Conservation (phyloP, 1,140 invertebrate species). For the Heliconius hermathena region DNA sequence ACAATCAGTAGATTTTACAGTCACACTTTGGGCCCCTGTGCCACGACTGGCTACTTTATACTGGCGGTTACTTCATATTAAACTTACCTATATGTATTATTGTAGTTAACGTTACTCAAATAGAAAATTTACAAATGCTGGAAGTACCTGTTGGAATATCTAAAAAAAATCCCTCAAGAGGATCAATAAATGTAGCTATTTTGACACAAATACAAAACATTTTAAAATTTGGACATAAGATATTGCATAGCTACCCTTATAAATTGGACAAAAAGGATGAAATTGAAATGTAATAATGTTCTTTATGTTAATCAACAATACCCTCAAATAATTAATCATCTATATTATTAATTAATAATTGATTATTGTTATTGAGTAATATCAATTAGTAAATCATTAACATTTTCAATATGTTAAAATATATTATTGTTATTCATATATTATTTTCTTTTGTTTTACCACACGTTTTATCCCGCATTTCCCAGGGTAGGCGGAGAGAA, state of each 20-base stretch:
- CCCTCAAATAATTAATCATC: not conserved
- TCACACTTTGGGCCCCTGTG: too few species aligned
- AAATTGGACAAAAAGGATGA: not conserved
- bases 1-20: too few species aligned
- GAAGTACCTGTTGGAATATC: constrained; percentile 34
- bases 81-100: not conserved
- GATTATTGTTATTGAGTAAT: too few species aligned
- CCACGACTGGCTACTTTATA: too few species aligned
- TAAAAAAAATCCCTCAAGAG: constrained; percentile 34
- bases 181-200: constrained; percentile 55
- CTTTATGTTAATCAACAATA: not conserved
- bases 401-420: too few species aligned
- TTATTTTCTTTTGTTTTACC: too few species aligned
- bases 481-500: too few species aligned
- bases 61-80: too few species aligned
- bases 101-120: constrained; percentile 47
- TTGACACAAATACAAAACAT: constrained; percentile 50
- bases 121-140: constrained; percentile 44
- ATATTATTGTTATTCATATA: too few species aligned
- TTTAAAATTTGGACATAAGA: constrained; percentile 44
- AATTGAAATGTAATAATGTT: not conserved
- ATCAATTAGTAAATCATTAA: too few species aligned
- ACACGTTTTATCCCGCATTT: too few species aligned
- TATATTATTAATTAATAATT: too few species aligned
- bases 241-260: constrained; percentile 23